phyloP scores from a whole-genome alignment of 2,113 vertebrate genomes.

The Cololabis saira region DNA sequence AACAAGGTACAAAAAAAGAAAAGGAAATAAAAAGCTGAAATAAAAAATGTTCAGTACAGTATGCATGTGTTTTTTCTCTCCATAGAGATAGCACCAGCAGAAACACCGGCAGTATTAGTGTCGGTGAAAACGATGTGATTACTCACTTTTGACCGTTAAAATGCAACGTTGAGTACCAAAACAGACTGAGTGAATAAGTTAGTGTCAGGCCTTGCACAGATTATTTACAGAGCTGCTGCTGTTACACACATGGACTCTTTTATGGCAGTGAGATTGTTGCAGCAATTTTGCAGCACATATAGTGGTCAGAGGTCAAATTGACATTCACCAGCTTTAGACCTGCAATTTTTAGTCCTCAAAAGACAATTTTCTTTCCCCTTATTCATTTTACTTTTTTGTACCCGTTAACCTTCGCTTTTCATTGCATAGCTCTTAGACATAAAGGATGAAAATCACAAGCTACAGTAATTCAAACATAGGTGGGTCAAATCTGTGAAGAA shows the following conservation, averaged over 20 bases:
- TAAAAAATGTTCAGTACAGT: constrained; percentile 75
- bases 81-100: constrained; percentile 81
- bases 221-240: constrained; percentile 77
- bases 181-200: constrained; percentile 79
- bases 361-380: constrained; percentile 50
- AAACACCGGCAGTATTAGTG: no score
- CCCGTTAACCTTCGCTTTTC: constrained; percentile 41
- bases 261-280: constrained; percentile 79
- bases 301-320: constrained; percentile 80
- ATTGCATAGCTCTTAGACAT: constrained; percentile 76
- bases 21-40: no score
- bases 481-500: no score
- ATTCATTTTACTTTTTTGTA: constrained; percentile 27
- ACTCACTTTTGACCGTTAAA: constrained; percentile 64
- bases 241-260: constrained; percentile 32
- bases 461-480: constrained; percentile 61
- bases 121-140: no score
- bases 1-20: constrained; percentile 46
- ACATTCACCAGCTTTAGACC: constrained; percentile 84
- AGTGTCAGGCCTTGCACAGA: constrained; percentile 78
- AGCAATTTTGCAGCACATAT: no score
- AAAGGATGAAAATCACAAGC: constrained; percentile 44
- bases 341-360: no score
- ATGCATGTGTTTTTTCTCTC: constrained; percentile 61
- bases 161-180: constrained; percentile 68